Evolutionary conservation across 2,888 invertebrate species (phyloP), one percentile per base, ranked within the genome.

Genomic region (Zygothrica quintamaculata): DNA sequence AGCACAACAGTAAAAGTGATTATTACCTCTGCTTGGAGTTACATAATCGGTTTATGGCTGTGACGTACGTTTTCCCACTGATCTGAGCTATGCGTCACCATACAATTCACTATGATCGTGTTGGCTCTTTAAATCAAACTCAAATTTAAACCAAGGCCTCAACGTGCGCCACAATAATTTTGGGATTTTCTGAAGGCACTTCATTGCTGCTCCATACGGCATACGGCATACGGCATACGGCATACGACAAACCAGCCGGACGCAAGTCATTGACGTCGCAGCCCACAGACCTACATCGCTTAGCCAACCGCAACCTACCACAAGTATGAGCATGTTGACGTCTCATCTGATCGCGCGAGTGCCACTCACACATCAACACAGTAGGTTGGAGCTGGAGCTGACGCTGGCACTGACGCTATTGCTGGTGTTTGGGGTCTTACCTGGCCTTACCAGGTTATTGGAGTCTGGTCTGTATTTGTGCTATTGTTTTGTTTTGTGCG

Each of bases 151-250:
- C 67, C 82, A 84, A 84, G 88, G 88, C 78, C 88, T 55, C 77
- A 67, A 71, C 77, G 74, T 86, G 77, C 68, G 84, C 78, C 75
- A 77, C 78, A 65, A 77, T 69, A 73, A 70, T 57, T 88, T 88
- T 86, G 87, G 86, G 86, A 70, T 79, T 87, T 87, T 88, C 88
- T 88, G 61, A 87, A 87, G 86, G 86, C 88, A 42, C 70, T 53
- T 56, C 8, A 22, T 22, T 3, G 70, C 50, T 40, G 26, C 39
- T 39, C 13, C 22, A 22, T 40, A 26, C 26, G 8, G 26, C 4
- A 8, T 8, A 26, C 26, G 26, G 26, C 4, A 8, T 8, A 26
- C 26, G 26, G 26, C 4, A 8, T 8, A 26, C 26, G 26, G 26
- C 4, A 26, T 8, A 6, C 8, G 26, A n/a, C n/a, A 26, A 26